A percentile compares a stretch with the other conserved stretches of the same genome.
phyloP scores from a whole-genome alignment of 2,113 vertebrate genomes.

The Gavia stellata region DNA sequence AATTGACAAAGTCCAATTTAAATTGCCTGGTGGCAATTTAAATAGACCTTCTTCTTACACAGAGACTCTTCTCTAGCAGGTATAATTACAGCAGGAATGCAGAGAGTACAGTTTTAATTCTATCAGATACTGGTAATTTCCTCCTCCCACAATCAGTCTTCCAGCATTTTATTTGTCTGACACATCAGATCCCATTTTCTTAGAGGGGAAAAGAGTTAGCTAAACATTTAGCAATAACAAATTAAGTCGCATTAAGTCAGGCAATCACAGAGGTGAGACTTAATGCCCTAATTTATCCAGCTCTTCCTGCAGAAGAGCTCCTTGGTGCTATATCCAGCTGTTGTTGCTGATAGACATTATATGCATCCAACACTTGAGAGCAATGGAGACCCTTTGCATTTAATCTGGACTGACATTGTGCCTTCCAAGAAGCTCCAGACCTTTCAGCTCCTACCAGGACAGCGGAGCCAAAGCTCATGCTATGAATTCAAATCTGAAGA shows the following conservation, averaged over 20 bases:
- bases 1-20: neutral
- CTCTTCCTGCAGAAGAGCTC: neutral
- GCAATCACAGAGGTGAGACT: neutral
- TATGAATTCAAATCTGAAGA: neutral
- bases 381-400: neutral
- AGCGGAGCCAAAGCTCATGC: neutral
- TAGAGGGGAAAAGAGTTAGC: neutral
- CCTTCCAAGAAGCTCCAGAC: neutral
- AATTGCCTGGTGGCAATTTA: neutral
- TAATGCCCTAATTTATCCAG: neutral
- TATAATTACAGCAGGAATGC: conserved; percentile 40
- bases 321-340: neutral
- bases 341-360: fast-evolving
- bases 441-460: neutral
- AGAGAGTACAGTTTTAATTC: neutral
- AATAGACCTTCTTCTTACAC: neutral
- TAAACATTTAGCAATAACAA: neutral
- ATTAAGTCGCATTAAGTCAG: neutral
- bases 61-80: neutral
- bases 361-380: neutral
- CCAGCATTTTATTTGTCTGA: conserved; percentile 1
- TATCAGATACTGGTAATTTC: neutral
- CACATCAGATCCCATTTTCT: neutral
- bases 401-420: neutral
- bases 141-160: neutral